phyloP scores from a whole-genome alignment of 2,113 vertebrate species.

The Eclectus roratus region DNA sequence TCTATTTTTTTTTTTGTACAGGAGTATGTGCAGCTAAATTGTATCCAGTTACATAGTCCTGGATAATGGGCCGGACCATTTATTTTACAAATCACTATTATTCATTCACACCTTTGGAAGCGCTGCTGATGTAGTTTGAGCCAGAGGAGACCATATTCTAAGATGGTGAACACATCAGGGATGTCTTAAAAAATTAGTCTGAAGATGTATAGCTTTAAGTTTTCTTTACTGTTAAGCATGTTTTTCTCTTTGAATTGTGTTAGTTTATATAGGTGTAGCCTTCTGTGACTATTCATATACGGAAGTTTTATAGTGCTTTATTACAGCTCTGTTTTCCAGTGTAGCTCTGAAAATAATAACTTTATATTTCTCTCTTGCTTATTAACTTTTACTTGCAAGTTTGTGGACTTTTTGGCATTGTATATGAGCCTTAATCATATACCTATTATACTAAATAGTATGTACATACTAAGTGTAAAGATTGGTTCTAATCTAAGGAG shows the following conservation, averaged over 20 bases:
- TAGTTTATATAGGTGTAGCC: not conserved
- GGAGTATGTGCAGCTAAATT: not conserved
- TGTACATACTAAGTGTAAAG: not conserved
- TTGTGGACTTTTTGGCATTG: not conserved
- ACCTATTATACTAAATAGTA: not conserved
- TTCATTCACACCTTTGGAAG: not conserved
- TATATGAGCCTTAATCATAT: not conserved
- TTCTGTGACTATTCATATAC: not conserved
- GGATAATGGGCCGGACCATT: not conserved
- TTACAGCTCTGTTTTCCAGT: not conserved
- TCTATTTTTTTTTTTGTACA: rapidly evolving
- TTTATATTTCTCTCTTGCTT: not conserved
- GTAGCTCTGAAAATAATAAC: not conserved
- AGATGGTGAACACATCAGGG: not conserved
- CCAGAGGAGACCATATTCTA: not conserved
- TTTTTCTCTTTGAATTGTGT: not conserved
- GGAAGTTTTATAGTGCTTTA: not conserved
- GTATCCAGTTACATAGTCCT: not conserved
- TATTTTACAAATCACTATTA: not conserved
- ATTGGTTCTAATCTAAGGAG: not conserved
- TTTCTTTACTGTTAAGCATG: not conserved
- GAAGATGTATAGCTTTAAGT: not conserved
- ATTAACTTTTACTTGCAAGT: not conserved
- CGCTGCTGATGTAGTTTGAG: not conserved
- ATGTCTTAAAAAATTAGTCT: not conserved